Evolutionary conservation across 2,113 vertebrate species (phyloP).

Genomic region (Austrofundulus limnaeus): DNA sequence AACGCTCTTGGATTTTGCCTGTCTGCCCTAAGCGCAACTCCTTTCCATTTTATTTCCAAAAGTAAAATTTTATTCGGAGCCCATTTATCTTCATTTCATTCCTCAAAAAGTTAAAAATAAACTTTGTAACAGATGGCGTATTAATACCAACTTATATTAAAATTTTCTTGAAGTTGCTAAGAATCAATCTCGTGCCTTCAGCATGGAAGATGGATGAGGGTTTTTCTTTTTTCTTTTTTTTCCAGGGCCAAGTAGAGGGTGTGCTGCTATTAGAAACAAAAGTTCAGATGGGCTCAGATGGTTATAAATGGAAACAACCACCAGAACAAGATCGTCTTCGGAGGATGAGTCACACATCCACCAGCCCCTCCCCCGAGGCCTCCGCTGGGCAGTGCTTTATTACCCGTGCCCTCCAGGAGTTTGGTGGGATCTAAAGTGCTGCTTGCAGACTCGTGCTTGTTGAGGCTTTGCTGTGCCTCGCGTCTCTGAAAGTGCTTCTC

Average conservation of each 20-base stretch:
- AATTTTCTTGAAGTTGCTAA: conserved; percentile 26
- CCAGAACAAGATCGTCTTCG: conserved; percentile 45
- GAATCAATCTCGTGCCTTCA: conserved; percentile 15
- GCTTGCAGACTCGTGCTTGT: conserved; percentile 28
- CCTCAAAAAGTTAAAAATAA: conserved; percentile 2
- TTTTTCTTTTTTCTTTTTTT: too few relatives aligned
- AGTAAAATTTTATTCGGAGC: neutral
- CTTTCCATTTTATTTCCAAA: neutral
- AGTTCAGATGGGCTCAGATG: conserved; percentile 51
- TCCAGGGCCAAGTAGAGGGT: conserved; percentile 42
- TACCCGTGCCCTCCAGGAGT: conserved; percentile 50
- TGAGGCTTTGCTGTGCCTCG: conserved; percentile 33
- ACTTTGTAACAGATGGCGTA: conserved; percentile 4
- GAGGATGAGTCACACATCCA: conserved; percentile 70
- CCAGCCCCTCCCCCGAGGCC: conserved; percentile 55
- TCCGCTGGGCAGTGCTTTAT: conserved; percentile 58
- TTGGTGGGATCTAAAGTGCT: conserved; percentile 48
- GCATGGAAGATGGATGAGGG: conserved; percentile 24
- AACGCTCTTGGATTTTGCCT: too few relatives aligned
- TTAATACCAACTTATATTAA: conserved; percentile 5
- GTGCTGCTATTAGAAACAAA: conserved; percentile 53
- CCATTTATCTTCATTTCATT: neutral
- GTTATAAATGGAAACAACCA: conserved; percentile 72
- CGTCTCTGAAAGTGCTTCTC: conserved; percentile 49
- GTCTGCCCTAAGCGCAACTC: neutral